Conservation (phyloP, 2,888 invertebrate genomes). For the Ornithoptera priamus region DNA sequence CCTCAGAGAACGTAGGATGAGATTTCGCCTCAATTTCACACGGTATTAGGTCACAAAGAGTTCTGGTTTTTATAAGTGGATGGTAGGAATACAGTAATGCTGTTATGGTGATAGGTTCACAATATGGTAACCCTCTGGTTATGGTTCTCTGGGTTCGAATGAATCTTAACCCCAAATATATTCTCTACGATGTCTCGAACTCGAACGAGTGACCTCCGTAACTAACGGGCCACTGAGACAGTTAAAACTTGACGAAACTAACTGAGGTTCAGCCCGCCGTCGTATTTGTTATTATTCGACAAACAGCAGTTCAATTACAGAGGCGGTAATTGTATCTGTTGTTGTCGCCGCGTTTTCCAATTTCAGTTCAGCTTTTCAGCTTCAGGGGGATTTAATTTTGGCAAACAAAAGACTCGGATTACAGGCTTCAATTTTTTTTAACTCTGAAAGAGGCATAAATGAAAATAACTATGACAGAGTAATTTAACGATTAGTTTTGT, state of each 20-base stretch:
- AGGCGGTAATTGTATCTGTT: constrained; percentile 36
- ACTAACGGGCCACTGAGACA: background rate
- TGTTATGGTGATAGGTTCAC: too few species aligned
- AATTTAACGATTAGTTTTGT: constrained; percentile 16
- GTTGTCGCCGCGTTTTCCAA: constrained; percentile 52
- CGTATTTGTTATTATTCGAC: constrained; percentile 32
- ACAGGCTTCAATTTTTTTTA: constrained; percentile 48
- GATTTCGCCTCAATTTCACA: too few species aligned
- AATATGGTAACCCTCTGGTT: too few species aligned
- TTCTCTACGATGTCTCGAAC: too few species aligned
- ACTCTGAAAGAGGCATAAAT: constrained; percentile 6
- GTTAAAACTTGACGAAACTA: constrained; percentile 17
- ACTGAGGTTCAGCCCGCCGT: constrained; percentile 2
- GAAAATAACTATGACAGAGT: too few species aligned
- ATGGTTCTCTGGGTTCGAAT: too few species aligned
- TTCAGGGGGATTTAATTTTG: constrained; percentile 66
- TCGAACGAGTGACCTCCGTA: background rate
- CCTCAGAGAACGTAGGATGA: too few species aligned
- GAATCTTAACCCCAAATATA: too few species aligned
- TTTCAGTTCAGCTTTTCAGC: constrained; percentile 40
- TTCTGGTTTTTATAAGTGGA: too few species aligned
- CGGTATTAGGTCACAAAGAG: too few species aligned
- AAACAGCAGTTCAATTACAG: constrained; percentile 35
- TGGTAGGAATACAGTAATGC: too few species aligned
- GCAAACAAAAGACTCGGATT: constrained; percentile 63